Percentiles rank a stretch among this genome's conserved stretches.
These are phyloP conservation scores for Carcinoscorpius rotundicauda DNA, from an alignment of 1,140 invertebrate genomes.

Conservation along the genomic window DNA sequence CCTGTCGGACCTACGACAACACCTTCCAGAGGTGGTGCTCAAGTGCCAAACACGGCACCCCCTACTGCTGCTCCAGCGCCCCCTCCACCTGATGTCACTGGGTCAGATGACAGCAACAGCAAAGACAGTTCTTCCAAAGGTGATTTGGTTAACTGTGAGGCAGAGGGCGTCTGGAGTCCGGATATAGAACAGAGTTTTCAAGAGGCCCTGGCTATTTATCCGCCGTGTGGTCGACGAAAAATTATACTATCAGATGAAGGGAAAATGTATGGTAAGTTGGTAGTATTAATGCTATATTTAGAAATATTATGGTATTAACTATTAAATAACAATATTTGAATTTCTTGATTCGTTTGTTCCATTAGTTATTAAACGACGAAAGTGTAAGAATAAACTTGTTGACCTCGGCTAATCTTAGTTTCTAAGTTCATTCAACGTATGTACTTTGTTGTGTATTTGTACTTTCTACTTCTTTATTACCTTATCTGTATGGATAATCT, in stretches of 20 bases:
- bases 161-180: slow-evolving; percentile 98
- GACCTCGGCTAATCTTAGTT: too few species aligned
- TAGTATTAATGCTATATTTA: background rate
- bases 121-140: slow-evolving; percentile 17
- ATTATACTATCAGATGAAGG: slow-evolving; percentile 99
- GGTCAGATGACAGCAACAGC: slow-evolving; percentile 29
- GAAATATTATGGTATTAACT: too few species aligned
- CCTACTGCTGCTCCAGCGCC: background rate
- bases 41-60: background rate
- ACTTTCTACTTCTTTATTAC: too few species aligned
- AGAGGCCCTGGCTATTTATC: slow-evolving; percentile 97
- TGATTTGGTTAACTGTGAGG: slow-evolving; percentile 76
- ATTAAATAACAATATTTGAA: too few species aligned
- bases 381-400: too few species aligned
- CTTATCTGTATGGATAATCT: too few species aligned
- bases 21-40: slow-evolving; percentile 1
- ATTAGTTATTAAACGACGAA: too few species aligned
- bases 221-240: slow-evolving; percentile 95
- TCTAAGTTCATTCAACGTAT: too few species aligned
- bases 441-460: too few species aligned
- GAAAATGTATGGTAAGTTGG: slow-evolving; percentile 98
- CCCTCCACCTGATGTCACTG: slow-evolving; percentile 34
- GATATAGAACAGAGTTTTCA: slow-evolving; percentile 99
- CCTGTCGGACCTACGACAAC: slow-evolving; percentile 38
- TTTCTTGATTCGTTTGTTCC: too few species aligned